Evolutionary conservation across 1,140 invertebrate genomes (phyloP).

Genomic region (Anoplophora glabripennis): DNA sequence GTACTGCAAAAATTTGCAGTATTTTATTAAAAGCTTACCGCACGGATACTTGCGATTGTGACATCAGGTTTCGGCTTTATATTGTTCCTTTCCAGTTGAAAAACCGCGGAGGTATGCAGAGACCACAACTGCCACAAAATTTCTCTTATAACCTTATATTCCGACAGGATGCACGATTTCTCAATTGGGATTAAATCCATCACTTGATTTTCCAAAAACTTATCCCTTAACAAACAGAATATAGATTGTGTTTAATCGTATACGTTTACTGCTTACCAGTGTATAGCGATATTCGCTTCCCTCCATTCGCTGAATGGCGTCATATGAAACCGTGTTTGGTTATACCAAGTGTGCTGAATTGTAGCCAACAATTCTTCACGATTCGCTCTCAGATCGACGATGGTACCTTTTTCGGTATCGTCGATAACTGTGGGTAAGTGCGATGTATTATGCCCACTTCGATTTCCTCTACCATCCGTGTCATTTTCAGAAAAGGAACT

Average conservation of each 20-base stretch:
- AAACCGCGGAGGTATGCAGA: constrained; percentile 37
- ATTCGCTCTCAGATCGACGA: constrained; percentile 29
- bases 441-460: neutral
- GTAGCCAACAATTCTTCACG: constrained; percentile 30
- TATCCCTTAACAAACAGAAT: constrained; percentile 34
- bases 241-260: neutral
- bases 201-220: constrained; percentile 29
- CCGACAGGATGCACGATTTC: constrained; percentile 36
- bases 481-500: constrained; percentile 11
- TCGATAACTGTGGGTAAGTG: neutral
- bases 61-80: constrained; percentile 37
- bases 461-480: neutral
- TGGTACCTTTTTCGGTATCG: constrained; percentile 17
- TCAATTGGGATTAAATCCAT: constrained; percentile 33
- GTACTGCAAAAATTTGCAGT: too few relatives aligned
- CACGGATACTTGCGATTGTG: constrained; percentile 42
- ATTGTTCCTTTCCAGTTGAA: constrained; percentile 33
- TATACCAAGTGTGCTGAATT: constrained; percentile 37
- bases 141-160: constrained; percentile 46
- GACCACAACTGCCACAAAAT: constrained; percentile 42
- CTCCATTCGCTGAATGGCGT: constrained; percentile 32
- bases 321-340: constrained; percentile 20
- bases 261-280: constrained; percentile 28
- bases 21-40: constrained; percentile 27
- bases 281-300: constrained; percentile 40